Percentiles rank a stretch among this genome's conserved stretches.
Conservation (phyloP, 1,140 invertebrate species). For the Pogonus chalceus region DNA sequence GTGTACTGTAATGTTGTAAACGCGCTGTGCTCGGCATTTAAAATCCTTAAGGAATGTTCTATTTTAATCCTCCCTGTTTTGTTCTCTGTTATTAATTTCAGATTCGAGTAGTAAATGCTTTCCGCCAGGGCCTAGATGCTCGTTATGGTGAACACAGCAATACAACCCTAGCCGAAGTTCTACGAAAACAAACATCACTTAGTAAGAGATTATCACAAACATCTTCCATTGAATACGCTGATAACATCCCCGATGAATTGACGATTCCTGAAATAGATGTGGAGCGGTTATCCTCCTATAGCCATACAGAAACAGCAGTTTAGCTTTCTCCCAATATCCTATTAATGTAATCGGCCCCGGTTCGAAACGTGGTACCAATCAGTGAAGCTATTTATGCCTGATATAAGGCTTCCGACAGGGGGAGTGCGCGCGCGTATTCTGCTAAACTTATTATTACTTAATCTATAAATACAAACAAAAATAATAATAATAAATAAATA, state of each 20-base stretch:
- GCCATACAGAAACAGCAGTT: slow-evolving; percentile 86
- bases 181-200: slow-evolving; percentile 82
- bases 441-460: too few species aligned
- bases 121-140: slow-evolving; percentile 94
- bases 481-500: too few species aligned
- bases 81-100: slow-evolving; percentile 49
- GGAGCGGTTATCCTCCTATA: slow-evolving; percentile 80
- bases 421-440: not conserved
- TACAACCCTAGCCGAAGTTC: slow-evolving; percentile 77
- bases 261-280: slow-evolving; percentile 83
- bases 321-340: slow-evolving; percentile 40
- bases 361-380: slow-evolving; percentile 25
- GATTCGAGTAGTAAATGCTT: slow-evolving; percentile 99
- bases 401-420: not conserved
- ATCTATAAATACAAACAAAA: too few species aligned
- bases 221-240: slow-evolving; percentile 84
- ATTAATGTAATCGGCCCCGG: slow-evolving; percentile 22
- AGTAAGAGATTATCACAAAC: slow-evolving; percentile 81
- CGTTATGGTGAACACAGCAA: slow-evolving; percentile 85
- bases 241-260: slow-evolving; percentile 76
- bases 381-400: not conserved
- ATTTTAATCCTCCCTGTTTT: slow-evolving; percentile 37
- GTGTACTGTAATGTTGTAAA: slow-evolving; percentile 5
- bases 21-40: slow-evolving; percentile 30
- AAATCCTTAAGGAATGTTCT: slow-evolving; percentile 30